These are phyloP conservation scores for Ranitomeya imitator DNA, from an alignment of 2,113 vertebrate genomes.

Conservation along the genomic window DNA sequence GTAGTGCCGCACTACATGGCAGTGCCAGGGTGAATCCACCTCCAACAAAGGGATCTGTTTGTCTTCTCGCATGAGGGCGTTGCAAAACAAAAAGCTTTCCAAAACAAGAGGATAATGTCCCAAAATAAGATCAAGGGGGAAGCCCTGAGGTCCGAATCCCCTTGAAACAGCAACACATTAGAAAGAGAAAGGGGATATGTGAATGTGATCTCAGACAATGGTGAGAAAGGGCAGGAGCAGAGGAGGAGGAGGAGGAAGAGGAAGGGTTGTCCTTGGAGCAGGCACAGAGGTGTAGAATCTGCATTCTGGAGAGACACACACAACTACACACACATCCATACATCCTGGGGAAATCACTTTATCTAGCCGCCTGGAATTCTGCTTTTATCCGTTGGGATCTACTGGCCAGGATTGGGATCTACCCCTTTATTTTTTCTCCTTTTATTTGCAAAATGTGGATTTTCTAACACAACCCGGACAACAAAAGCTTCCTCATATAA, in stretches of 20 bases:
- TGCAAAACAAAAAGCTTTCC: background rate
- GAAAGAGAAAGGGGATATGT: background rate
- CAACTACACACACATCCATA: background rate
- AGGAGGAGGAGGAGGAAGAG: background rate
- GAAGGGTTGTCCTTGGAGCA: constrained; percentile 58
- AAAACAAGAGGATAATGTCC: constrained; percentile 12
- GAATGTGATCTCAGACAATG: constrained; percentile 25
- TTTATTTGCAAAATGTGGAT: background rate
- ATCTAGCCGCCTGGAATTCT: background rate
- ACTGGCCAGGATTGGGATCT: constrained; percentile 5
- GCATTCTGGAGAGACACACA: constrained; percentile 21
- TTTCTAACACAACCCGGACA: constrained; percentile 26
- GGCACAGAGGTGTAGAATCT: constrained; percentile 63
- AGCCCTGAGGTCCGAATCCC: background rate
- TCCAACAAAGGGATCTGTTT: constrained; percentile 1
- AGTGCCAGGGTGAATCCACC: background rate
- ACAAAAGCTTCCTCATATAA: constrained; percentile 46
- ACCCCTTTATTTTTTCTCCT: background rate
- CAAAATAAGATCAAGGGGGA: constrained; percentile 19
- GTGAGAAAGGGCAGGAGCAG: background rate
- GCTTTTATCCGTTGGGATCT: background rate
- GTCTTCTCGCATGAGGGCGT: background rate
- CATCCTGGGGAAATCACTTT: background rate
- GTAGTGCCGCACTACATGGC: background rate
- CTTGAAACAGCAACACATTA: background rate